Conservation (phyloP, 2,797 vertebrate species). For the Fistularia commersonii region DNA sequence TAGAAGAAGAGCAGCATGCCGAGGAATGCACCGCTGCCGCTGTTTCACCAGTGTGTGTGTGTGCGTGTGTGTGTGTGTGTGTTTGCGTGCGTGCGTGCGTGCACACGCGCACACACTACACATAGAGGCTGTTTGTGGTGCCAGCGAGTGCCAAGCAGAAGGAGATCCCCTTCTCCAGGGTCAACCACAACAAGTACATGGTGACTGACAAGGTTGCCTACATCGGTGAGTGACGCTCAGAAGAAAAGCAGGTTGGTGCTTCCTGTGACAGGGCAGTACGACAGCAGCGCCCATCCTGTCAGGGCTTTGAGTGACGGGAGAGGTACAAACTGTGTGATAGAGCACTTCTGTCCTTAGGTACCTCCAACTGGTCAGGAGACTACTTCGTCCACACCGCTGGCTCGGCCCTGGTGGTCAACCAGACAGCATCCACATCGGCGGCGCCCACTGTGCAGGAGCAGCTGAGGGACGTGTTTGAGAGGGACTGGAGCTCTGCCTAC, state of each 20-base stretch:
- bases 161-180: conserved; percentile 84
- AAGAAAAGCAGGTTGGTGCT: too few relatives aligned
- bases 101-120: too few relatives aligned
- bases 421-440: conserved; percentile 42
- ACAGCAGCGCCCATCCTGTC: too few relatives aligned
- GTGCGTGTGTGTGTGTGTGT: background rate
- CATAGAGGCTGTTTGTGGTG: conserved; percentile 89
- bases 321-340: too few relatives aligned
- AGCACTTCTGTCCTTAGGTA: conserved; percentile 70
- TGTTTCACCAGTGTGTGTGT: too few relatives aligned
- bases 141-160: conserved; percentile 76
- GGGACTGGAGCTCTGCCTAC: conserved; percentile 87
- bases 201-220: conserved; percentile 88
- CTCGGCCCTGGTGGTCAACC: conserved; percentile 83
- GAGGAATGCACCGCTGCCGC: too few relatives aligned
- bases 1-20: background rate
- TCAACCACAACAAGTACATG: conserved; percentile 97
- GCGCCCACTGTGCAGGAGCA: conserved; percentile 72
- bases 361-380: conserved; percentile 93
- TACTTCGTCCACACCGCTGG: conserved; percentile 87
- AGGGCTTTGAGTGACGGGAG: too few relatives aligned
- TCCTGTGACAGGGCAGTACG: too few relatives aligned
- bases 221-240: conserved; percentile 73
- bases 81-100: background rate
- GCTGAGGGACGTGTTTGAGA: conserved; percentile 79